These are phyloP conservation scores for Lepeophtheirus nordmannii DNA, from an alignment of 2,888 invertebrate genomes.

Conservation along the genomic window DNA sequence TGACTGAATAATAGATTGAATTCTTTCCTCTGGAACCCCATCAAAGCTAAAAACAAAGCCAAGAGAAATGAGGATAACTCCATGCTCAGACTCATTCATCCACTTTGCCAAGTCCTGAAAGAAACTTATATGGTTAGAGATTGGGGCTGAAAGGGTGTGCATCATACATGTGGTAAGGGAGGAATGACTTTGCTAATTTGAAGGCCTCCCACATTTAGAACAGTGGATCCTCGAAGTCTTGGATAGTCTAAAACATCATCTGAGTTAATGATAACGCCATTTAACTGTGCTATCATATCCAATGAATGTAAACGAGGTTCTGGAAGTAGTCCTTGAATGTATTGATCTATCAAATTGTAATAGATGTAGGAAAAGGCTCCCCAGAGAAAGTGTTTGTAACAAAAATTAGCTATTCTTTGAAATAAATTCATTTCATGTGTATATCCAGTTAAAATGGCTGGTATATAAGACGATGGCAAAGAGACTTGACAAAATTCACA, in stretches of 20 bases:
- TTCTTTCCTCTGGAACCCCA: slow-evolving; percentile 32
- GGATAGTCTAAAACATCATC: slow-evolving; percentile 35
- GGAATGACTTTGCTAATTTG: slow-evolving; percentile 33
- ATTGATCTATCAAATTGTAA: slow-evolving; percentile 29
- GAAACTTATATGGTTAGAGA: too few relatives aligned
- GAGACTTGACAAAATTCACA: slow-evolving; percentile 32
- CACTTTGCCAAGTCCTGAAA: slow-evolving; percentile 31
- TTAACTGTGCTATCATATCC: slow-evolving; percentile 31
- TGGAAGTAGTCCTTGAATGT: slow-evolving; percentile 31
- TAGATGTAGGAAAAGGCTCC: slow-evolving; percentile 30
- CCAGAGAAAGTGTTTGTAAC: slow-evolving; percentile 28
- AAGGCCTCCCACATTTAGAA: slow-evolving; percentile 35
- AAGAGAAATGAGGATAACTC: slow-evolving; percentile 36
- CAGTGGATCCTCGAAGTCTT: slow-evolving; percentile 33
- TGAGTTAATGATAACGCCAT: slow-evolving; percentile 34
- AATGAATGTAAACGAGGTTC: slow-evolving; percentile 29
- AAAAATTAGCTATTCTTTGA: slow-evolving; percentile 30
- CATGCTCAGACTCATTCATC: slow-evolving; percentile 32
- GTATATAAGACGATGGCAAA: slow-evolving; percentile 31
- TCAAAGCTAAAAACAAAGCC: slow-evolving; percentile 35
- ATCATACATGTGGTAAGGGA: slow-evolving; percentile 32
- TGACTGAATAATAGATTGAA: slow-evolving; percentile 31
- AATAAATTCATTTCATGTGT: slow-evolving; percentile 30
- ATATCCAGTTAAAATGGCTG: slow-evolving; percentile 30
- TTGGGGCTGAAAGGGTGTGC: too few relatives aligned